phyloP scores from a whole-genome alignment of 2,797 vertebrate genomes.

The Discoglossus pictus region DNA sequence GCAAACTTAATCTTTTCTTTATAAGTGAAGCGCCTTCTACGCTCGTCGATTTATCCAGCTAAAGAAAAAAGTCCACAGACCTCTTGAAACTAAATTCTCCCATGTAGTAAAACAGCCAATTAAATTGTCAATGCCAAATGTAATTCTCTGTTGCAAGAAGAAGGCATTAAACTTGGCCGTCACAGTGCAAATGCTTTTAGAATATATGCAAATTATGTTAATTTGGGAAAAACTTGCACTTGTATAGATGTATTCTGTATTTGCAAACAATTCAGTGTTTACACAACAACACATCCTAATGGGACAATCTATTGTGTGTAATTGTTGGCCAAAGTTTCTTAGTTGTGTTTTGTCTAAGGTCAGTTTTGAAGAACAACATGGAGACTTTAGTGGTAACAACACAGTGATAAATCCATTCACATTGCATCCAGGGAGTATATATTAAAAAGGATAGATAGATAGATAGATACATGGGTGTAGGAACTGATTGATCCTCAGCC shows the following conservation, averaged over 20 bases:
- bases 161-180: constrained; percentile 22
- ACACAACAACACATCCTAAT: no score
- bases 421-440: no score
- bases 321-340: no score
- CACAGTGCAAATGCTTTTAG: neutral
- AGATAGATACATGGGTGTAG: no score
- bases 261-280: constrained; percentile 17
- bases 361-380: no score
- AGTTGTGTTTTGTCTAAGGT: no score
- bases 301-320: no score
- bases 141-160: constrained; percentile 35
- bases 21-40: constrained; percentile 19
- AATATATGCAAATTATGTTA: constrained; percentile 35
- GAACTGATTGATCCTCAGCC: no score
- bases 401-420: no score
- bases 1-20: constrained; percentile 44
- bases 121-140: constrained; percentile 38
- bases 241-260: constrained; percentile 25
- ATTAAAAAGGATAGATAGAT: no score
- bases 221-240: constrained; percentile 14
- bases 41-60: constrained; percentile 11
- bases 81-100: constrained; percentile 35
- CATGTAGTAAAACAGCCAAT: constrained; percentile 39
- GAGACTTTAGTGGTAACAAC: no score
- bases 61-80: constrained; percentile 38